phyloP scores from a whole-genome alignment of 2,888 invertebrate genomes.

The Tenthredo scrophulariae region DNA sequence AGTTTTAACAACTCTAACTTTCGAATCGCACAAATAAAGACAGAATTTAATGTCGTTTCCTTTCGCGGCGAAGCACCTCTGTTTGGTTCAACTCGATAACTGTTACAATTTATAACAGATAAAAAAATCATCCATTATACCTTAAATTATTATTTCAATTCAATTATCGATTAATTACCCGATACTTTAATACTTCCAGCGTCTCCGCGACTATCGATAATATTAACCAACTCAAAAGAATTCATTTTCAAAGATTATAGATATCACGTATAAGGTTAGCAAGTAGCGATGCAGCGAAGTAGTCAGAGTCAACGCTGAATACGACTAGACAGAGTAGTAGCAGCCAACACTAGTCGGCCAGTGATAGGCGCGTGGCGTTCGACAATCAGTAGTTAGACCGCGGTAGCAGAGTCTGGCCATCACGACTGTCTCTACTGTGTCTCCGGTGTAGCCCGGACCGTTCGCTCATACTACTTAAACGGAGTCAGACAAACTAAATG shows the following conservation, averaged over 20 bases:
- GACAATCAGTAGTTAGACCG: background rate
- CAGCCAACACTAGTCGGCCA: background rate
- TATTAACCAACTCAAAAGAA: background rate
- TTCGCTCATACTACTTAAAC: conserved; percentile 7
- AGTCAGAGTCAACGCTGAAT: background rate
- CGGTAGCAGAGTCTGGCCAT: conserved; percentile 3
- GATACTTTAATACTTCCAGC: background rate
- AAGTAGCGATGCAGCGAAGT: background rate
- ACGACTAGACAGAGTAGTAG: background rate
- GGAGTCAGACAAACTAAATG: background rate
- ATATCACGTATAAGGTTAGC: background rate
- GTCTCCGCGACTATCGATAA: background rate
- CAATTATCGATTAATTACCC: background rate
- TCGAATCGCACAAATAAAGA: background rate
- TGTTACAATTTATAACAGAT: background rate
- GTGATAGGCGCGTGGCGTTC: background rate
- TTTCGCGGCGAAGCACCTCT: background rate
- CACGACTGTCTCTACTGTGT: background rate
- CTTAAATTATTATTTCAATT: background rate
- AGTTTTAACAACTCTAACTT: conserved; percentile 64
- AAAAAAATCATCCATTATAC: background rate
- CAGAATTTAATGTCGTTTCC: background rate
- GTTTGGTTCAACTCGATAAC: background rate
- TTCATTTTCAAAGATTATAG: background rate
- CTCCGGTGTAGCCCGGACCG: background rate